Evolutionary conservation across 2,113 vertebrate species (phyloP).

Genomic region (Chaenogobius annularis): DNA sequence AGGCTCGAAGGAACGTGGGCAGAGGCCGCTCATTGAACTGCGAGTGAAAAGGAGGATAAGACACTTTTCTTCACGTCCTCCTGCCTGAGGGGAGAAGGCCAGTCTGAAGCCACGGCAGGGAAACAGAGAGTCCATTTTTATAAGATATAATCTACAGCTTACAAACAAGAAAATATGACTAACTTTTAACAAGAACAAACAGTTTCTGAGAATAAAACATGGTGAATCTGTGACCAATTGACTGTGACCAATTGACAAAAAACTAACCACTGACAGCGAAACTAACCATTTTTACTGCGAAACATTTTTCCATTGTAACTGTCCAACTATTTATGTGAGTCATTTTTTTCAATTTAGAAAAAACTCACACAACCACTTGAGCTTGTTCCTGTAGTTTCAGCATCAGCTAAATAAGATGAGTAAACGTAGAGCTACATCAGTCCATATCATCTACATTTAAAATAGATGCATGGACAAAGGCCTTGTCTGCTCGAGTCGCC

Average conservation of each 20-base stretch:
- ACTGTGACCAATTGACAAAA: neutral
- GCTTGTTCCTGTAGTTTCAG: neutral
- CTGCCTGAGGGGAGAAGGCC: constrained; percentile 17
- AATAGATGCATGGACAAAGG: neutral
- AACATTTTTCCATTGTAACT: neutral
- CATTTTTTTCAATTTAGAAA: neutral
- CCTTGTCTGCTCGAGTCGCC: neutral
- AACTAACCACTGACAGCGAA: neutral
- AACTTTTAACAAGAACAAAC: neutral
- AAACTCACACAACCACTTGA: neutral
- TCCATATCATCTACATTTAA: neutral
- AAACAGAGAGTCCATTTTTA: constrained; percentile 11
- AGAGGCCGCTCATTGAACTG: constrained; percentile 44
- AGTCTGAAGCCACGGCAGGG: constrained; percentile 21
- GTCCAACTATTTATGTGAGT: neutral
- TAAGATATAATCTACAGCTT: neutral
- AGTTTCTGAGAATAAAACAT: neutral
- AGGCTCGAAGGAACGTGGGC: constrained; percentile 36
- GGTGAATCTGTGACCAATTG: neutral
- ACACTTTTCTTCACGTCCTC: constrained; percentile 29
- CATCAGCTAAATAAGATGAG: neutral
- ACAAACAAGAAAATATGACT: neutral
- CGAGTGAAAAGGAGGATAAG: constrained; percentile 23
- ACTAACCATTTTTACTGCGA: too few species aligned
- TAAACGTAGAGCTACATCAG: neutral